A percentile compares a stretch with the other conserved stretches of the same genome.
Evolutionary conservation across 2,113 vertebrate species (phyloP).

Genomic region (Scopus umbretta): DNA sequence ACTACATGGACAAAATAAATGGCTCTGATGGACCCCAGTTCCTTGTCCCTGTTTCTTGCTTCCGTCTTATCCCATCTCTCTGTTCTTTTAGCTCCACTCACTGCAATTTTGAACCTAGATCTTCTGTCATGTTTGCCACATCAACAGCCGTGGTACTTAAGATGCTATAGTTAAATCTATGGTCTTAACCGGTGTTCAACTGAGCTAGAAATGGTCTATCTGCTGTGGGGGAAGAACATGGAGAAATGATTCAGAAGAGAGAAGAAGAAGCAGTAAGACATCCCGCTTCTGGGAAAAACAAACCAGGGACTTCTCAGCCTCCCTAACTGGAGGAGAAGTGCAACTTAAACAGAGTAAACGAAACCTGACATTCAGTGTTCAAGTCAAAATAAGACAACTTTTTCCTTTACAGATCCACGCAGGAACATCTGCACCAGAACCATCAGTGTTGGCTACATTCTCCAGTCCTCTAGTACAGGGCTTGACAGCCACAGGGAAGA

Average conservation of each 20-base stretch:
- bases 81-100: neutral
- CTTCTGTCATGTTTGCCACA: neutral
- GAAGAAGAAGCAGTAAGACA: neutral
- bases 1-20: neutral
- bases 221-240: neutral
- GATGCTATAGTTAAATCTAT: neutral
- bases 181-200: neutral
- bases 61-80: neutral
- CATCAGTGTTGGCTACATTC: neutral
- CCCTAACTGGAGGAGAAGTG: neutral
- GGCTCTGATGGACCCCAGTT: neutral
- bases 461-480: conserved; percentile 28
- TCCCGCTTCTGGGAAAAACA: neutral
- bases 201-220: neutral
- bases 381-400: neutral
- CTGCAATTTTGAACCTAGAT: neutral
- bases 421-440: neutral
- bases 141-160: neutral
- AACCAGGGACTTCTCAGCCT: neutral
- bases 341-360: neutral
- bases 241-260: neutral
- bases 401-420: conserved; percentile 41
- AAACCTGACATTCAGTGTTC: neutral
- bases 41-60: neutral
- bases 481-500: conserved; percentile 50